A percentile compares a stretch with the other conserved stretches of the same genome.
phyloP scores from a whole-genome alignment of 1,140 invertebrate genomes.

The Pantala flavescens region DNA sequence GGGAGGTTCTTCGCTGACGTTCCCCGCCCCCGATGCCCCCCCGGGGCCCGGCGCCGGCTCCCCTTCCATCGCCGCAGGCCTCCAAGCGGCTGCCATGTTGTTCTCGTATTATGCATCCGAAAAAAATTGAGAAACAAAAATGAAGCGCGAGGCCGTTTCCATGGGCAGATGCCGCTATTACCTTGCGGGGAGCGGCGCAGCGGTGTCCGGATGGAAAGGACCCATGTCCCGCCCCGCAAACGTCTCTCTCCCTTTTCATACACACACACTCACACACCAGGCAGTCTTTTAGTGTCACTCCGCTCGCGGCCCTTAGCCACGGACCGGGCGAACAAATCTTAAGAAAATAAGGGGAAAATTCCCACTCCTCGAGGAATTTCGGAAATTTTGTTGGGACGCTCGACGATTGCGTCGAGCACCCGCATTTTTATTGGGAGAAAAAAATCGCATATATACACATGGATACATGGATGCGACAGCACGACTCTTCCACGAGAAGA shows the following conservation, averaged over 20 bases:
- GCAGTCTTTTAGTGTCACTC: conserved; percentile 8
- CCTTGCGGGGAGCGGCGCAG: too few relatives aligned
- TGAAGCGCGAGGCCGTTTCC: too few relatives aligned
- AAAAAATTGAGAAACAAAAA: not conserved
- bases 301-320: not conserved
- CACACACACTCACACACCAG: conserved; percentile 3
- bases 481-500: not conserved
- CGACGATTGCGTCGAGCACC: too few relatives aligned
- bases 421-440: not conserved
- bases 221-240: not conserved
- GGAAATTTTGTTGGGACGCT: not conserved
- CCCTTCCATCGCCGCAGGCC: not conserved
- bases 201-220: not conserved
- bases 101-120: not conserved
- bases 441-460: conserved; percentile 14
- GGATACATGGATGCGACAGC: conserved; percentile 6
- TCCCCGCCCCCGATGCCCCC: not conserved
- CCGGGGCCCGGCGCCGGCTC: not conserved
- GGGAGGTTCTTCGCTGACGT: not conserved
- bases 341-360: too few relatives aligned
- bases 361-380: not conserved
- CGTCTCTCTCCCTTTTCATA: not conserved
- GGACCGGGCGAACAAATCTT: not conserved
- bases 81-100: not conserved
- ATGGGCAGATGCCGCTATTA: too few relatives aligned